A percentile compares a stretch with the other conserved stretches of the same genome.
Conservation (phyloP, 2,888 invertebrate species). For the Orthosia incerta region DNA sequence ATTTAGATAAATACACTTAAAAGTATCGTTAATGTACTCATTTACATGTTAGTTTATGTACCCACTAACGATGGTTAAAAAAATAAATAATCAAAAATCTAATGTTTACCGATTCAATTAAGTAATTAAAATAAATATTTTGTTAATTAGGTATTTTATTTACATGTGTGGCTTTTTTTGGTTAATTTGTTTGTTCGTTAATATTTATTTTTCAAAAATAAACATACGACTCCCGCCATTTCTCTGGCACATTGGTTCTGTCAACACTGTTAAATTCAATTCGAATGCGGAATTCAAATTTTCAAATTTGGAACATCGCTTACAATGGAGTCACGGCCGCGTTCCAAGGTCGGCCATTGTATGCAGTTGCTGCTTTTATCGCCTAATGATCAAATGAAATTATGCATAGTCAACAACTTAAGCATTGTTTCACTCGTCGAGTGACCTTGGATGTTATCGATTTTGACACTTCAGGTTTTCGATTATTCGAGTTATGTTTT, state of each 20-base stretch:
- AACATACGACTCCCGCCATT: constrained; percentile 43
- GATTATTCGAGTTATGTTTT: constrained; percentile 72
- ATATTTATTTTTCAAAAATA: constrained; percentile 57
- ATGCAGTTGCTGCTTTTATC: constrained; percentile 78
- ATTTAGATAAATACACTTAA: constrained; percentile 45
- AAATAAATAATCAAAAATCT: constrained; percentile 45
- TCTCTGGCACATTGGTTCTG: constrained; percentile 43
- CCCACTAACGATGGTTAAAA: constrained; percentile 45
- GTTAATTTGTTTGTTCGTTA: constrained; percentile 41
- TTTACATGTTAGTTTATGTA: constrained; percentile 51
- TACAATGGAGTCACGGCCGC: constrained; percentile 77
- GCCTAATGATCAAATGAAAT: constrained; percentile 82
- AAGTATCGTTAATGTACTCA: constrained; percentile 36
- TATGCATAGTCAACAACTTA: constrained; percentile 80
- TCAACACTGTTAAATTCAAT: constrained; percentile 48
- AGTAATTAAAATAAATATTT: constrained; percentile 42
- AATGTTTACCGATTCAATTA: constrained; percentile 21
- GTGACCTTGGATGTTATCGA: constrained; percentile 69
- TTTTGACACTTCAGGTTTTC: constrained; percentile 63
- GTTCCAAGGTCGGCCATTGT: constrained; percentile 82
- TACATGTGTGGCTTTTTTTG: constrained; percentile 37
- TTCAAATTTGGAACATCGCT: constrained; percentile 81
- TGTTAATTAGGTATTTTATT: constrained; percentile 33
- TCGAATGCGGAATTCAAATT: constrained; percentile 79
- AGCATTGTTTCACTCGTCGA: constrained; percentile 70